phyloP scores from a whole-genome alignment of 2,797 vertebrate species.

The Lates japonicus region DNA sequence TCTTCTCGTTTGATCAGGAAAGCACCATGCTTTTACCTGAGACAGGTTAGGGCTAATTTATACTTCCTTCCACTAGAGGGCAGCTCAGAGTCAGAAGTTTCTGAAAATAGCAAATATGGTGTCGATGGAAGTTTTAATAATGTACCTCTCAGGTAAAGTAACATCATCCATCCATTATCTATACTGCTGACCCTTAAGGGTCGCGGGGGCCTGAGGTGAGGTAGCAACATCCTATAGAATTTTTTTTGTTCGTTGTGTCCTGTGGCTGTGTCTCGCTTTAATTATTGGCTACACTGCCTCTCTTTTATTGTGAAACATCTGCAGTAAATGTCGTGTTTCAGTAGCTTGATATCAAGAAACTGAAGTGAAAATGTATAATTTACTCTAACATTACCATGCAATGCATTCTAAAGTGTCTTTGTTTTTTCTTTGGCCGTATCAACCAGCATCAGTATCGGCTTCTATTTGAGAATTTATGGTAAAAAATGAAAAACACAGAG shows the following conservation, averaged over 20 bases:
- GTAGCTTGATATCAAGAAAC: not conserved
- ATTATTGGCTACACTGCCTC: too few species aligned
- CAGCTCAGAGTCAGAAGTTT: too few species aligned
- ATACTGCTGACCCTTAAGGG: too few species aligned
- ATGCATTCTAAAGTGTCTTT: not conserved
- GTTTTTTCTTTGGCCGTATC: not conserved
- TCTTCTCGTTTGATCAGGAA: not conserved
- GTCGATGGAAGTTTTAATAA: too few species aligned
- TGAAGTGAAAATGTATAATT: not conserved
- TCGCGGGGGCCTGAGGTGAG: too few species aligned
- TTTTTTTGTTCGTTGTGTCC: too few species aligned
- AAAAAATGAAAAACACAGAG: slow-evolving; percentile 29
- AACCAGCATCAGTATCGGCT: not conserved
- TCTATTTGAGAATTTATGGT: slow-evolving; percentile 58
- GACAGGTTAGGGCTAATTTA: not conserved
- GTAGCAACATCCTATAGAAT: too few species aligned
- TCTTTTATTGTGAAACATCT: slow-evolving; percentile 7
- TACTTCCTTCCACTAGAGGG: too few species aligned
- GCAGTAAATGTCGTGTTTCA: not conserved
- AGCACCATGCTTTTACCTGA: not conserved
- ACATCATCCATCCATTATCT: too few species aligned
- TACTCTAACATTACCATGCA: not conserved
- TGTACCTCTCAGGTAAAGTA: too few species aligned
- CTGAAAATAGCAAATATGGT: too few species aligned
- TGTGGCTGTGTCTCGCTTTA: too few species aligned